Evolutionary conservation across 2,113 vertebrate genomes (phyloP).

Genomic region (Mus pahari): DNA sequence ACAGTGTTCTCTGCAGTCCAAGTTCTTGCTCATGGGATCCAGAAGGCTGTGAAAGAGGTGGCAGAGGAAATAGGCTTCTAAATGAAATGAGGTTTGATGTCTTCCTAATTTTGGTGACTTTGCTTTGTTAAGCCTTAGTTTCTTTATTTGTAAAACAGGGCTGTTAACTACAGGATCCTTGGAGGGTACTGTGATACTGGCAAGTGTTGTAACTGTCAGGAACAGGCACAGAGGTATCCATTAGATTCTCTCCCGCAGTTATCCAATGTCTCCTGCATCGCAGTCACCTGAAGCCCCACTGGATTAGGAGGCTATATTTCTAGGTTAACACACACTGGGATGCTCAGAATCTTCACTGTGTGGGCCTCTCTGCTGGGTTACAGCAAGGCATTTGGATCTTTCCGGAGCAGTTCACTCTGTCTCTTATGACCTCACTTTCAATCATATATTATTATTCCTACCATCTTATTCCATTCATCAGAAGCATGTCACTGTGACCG

Average conservation of each 20-base stretch:
- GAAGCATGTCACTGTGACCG: conserved; percentile 20
- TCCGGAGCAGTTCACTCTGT: not conserved
- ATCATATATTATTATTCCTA: not conserved
- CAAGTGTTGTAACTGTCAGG: not conserved
- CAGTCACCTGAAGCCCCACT: not conserved
- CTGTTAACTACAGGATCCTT: not conserved
- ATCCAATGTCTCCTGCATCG: not conserved
- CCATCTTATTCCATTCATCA: not conserved
- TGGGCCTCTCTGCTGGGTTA: not conserved
- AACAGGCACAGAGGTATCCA: not conserved
- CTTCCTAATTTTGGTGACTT: not conserved
- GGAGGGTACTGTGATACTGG: not conserved
- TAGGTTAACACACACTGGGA: not conserved
- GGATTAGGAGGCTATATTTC: not conserved
- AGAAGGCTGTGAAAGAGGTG: not conserved
- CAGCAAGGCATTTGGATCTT: not conserved
- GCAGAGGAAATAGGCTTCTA: not conserved
- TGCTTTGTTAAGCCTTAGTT: conserved; percentile 36
- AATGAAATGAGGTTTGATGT: not conserved
- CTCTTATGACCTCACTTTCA: not conserved
- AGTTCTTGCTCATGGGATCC: not conserved
- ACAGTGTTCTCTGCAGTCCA: not conserved
- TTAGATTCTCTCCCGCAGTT: not conserved
- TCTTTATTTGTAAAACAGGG: not conserved
- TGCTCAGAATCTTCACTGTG: not conserved